A percentile compares a stretch with the other conserved stretches of the same genome.
These are phyloP conservation scores for Biston betularia DNA, from an alignment of 2,888 invertebrate species.

Conservation along the genomic window DNA sequence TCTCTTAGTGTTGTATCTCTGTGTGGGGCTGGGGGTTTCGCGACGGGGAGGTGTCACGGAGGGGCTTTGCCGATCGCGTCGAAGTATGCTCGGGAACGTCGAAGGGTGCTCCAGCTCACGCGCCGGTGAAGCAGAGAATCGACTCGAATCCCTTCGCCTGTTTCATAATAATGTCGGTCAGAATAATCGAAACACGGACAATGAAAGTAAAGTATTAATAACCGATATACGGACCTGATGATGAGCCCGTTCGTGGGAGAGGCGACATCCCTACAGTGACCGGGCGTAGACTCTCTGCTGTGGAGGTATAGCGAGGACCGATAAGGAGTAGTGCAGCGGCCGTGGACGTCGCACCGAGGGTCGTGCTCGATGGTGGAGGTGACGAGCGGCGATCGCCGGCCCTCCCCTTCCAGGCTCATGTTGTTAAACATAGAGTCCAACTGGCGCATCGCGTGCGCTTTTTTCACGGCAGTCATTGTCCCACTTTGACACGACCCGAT, in stretches of 20 bases:
- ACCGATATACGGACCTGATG: constrained; percentile 69
- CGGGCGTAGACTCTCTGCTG: constrained; percentile 83
- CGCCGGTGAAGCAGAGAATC: constrained; percentile 84
- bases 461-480: constrained; percentile 85
- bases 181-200: constrained; percentile 19
- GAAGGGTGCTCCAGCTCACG: constrained; percentile 90
- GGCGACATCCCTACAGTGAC: constrained; percentile 85
- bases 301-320: constrained; percentile 79
- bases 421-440: constrained; percentile 90
- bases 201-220: constrained; percentile 4
- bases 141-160: constrained; percentile 87
- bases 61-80: constrained; percentile 86
- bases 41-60: constrained; percentile 79
- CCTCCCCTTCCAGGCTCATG: constrained; percentile 86
- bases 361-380: constrained; percentile 85
- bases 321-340: constrained; percentile 79
- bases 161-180: constrained; percentile 54
- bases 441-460: constrained; percentile 89
- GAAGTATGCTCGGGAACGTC: constrained; percentile 88
- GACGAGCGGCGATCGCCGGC: constrained; percentile 75
- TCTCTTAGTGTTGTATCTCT: constrained; percentile 69
- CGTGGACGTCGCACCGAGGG: constrained; percentile 91
- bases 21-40: constrained; percentile 80
- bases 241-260: constrained; percentile 80
- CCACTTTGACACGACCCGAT: constrained; percentile 53